phyloP scores from a whole-genome alignment of 2,888 invertebrate genomes.

The Leptothorax acervorum region DNA sequence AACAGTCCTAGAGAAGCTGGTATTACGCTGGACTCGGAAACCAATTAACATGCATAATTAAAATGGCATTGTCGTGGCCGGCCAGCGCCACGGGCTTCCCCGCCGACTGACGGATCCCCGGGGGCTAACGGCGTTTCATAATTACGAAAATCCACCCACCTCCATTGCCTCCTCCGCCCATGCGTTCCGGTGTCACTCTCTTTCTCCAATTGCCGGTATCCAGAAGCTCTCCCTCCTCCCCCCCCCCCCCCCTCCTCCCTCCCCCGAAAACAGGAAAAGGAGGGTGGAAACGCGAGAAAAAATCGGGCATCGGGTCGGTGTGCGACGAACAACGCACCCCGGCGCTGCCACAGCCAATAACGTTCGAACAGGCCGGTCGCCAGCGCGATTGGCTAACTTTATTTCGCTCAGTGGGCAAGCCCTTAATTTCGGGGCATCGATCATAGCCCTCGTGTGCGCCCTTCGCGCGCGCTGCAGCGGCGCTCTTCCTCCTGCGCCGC shows the following conservation, averaged over 20 bases:
- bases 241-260: too few species aligned
- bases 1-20: slow-evolving; percentile 78
- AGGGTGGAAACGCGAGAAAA: slow-evolving; percentile 58
- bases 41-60: slow-evolving; percentile 84
- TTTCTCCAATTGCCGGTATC: slow-evolving; percentile 70
- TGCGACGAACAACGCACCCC: slow-evolving; percentile 66
- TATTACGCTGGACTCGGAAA: slow-evolving; percentile 78
- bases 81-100: slow-evolving; percentile 75
- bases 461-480: slow-evolving; percentile 58
- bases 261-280: slow-evolving; percentile 51
- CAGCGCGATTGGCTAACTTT: slow-evolving; percentile 82
- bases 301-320: slow-evolving; percentile 75
- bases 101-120: slow-evolving; percentile 79
- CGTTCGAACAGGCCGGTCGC: slow-evolving; percentile 72
- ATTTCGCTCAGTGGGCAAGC: slow-evolving; percentile 79
- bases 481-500: slow-evolving; percentile 53
- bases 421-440: slow-evolving; percentile 82
- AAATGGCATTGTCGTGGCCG: slow-evolving; percentile 82
- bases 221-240: slow-evolving; percentile 28
- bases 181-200: slow-evolving; percentile 54
- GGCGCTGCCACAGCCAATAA: slow-evolving; percentile 74
- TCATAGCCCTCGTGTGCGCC: slow-evolving; percentile 75
- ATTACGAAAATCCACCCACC: slow-evolving; percentile 73
- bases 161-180: slow-evolving; percentile 44
- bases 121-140: slow-evolving; percentile 80